Base-by-base conservation (phyloP, 1,140 invertebrate genomes). In the Caenorhabditis briggsae region DNA sequence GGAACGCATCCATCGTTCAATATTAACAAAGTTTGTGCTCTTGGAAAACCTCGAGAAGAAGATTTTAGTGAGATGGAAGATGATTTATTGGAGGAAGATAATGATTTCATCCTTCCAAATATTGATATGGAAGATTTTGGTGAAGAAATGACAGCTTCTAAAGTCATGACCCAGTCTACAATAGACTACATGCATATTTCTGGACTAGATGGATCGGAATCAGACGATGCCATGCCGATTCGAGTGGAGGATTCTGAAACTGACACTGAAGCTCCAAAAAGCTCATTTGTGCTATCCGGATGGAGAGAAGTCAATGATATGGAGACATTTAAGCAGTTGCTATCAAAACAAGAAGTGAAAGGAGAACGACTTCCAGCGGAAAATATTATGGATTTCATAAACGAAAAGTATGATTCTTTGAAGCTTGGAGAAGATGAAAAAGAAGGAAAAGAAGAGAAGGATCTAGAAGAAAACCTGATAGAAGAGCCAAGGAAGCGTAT, bases 1-100 rank as follows among this genome's bases (percentile, higher is more conserved):
- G 90, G 89, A 25, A 64, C 78, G 5, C 90, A 91, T 78, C 90
- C 86, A 11, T 91, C 90, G 33, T 2, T 61, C 56, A 87, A 86
- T 23, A 59, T 53, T 6, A 50, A 23, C 23, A 58, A 82, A 46
- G 88, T 88, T 16, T 46, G 41, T 20, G 18, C 55, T 61, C 25
- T 58, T n/a, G 46, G 43, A 46, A 46, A 58, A 23, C 48, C 58
- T 23, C 48, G 59, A 84, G 9, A 65, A 2, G n/a, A 78, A 53
- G 12, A 23, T 9, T 50, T 23, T 1, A 43, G 33, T 23, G 70
- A 78, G 23, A 0, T 78, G 3, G 70, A 78, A 2, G 61, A 88
- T 85, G 83, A 88, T 53, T 20, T 85, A 33, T 33, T 33, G 11
- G 85, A 86, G 25, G 85, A 86, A 23, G 85, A 86, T 70, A 70